Evolutionary conservation across 2,888 invertebrate species (phyloP).

Genomic region (Calameuta idolon): DNA sequence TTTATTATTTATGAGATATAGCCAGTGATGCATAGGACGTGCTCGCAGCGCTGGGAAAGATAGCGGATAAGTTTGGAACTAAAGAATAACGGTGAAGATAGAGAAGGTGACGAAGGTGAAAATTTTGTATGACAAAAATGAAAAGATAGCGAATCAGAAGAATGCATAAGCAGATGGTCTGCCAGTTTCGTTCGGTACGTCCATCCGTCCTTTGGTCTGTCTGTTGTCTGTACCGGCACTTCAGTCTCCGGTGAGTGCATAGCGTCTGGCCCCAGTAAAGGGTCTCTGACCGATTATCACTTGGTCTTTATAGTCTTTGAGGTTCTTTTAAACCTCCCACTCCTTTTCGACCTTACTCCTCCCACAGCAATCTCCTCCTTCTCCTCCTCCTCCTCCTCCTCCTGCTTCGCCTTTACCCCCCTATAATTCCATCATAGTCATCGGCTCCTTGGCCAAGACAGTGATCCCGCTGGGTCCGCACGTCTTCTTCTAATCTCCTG

Average conservation of each 20-base stretch:
- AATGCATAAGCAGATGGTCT: constrained; percentile 18
- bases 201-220: constrained; percentile 16
- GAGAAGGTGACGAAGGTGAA: constrained; percentile 29
- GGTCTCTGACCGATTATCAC: constrained; percentile 63
- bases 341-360: constrained; percentile 22
- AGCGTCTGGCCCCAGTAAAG: constrained; percentile 53
- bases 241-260: constrained; percentile 45
- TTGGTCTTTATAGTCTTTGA: constrained; percentile 59
- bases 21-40: constrained; percentile 11
- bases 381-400: constrained; percentile 1
- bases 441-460: background rate
- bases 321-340: constrained; percentile 48
- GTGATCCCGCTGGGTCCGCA: background rate
- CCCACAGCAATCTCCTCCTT: constrained; percentile 8
- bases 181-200: constrained; percentile 16
- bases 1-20: constrained; percentile 41
- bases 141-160: constrained; percentile 16
- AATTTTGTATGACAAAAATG: constrained; percentile 15
- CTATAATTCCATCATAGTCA: background rate
- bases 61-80: constrained; percentile 13
- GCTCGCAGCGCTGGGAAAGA: constrained; percentile 14
- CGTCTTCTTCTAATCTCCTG: background rate
- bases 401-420: background rate
- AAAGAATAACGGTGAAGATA: constrained; percentile 15
- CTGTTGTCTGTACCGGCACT: constrained; percentile 35